Percentiles rank a stretch among this genome's conserved stretches.
Evolutionary conservation across 2,888 invertebrate species (phyloP).

Genomic region (Tenthredo scrophulariae): DNA sequence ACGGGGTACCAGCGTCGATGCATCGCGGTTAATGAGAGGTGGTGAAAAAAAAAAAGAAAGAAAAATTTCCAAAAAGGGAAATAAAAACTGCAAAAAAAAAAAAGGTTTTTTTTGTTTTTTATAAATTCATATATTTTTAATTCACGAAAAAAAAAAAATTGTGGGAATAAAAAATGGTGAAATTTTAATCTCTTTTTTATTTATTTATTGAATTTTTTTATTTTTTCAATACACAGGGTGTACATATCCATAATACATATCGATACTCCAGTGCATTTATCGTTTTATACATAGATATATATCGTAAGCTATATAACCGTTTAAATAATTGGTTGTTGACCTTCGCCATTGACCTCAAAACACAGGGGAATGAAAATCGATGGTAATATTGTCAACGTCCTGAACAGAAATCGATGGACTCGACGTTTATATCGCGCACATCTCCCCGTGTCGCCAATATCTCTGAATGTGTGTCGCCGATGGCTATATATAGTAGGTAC

Average conservation of each 20-base stretch:
- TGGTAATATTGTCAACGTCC: conserved; percentile 43
- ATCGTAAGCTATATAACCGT: background rate
- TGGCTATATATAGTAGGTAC: background rate
- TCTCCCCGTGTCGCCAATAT: conserved; percentile 5
- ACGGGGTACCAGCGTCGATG: background rate
- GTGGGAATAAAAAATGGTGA: background rate
- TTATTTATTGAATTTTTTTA: background rate
- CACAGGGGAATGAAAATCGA: conserved; percentile 28
- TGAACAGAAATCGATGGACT: conserved; percentile 16
- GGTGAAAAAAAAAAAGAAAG: background rate
- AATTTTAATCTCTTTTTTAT: background rate
- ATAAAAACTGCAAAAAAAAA: background rate
- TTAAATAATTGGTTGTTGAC: conserved; percentile 45
- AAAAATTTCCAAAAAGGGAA: background rate
- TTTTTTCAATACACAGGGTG: background rate
- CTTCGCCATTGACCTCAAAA: conserved; percentile 47
- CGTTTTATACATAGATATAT: background rate
- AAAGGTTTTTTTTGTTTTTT: background rate
- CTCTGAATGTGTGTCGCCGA: conserved; percentile 19
- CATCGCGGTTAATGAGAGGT: background rate
- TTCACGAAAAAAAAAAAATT: background rate
- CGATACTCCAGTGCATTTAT: background rate
- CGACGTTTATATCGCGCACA: conserved; percentile 11
- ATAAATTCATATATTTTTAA: background rate
- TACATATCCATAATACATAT: background rate